Evolutionary conservation across 2,113 vertebrate genomes (phyloP), one percentile per base, ranked within the genome.

Genomic region (Apteryx mantelli): DNA sequence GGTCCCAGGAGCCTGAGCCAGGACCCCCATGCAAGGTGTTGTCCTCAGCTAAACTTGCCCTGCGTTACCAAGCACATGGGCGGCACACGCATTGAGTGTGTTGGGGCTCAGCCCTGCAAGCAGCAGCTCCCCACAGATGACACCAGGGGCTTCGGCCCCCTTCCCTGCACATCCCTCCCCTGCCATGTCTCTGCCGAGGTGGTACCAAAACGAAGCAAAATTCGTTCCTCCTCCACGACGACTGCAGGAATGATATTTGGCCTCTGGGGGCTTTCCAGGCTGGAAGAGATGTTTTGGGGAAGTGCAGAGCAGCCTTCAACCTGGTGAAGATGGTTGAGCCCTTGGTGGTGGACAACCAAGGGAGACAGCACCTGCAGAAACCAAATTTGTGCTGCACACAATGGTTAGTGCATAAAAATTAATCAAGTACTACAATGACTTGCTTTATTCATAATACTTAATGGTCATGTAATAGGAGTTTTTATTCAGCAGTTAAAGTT

Each of bases 401-500:
- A 97, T 84, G 95, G 96, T 96, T 97, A 98, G 98, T 98, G 98
- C 97, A 98, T 98, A 98, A 98, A 98, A 98, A 98, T 98, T 98
- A 98, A 98, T 98, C 98, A 98, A 98, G 98, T 98, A 97, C 98
- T 98, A 98, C 97, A 97, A 97, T 98, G 98, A 98, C 98, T 98
- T 97, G 97, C 97, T 98, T 98, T 98, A 98, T 98, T 98, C 98
- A 98, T 98, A 98, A 98, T 97, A 98, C 95, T 98, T 98, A 98
- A 98, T 98, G 98, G 98, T 98, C 98, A 98, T 98, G 98, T 98
- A 98, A 98, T 98, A 98, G 98, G 98, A 98, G 98, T 98, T 98
- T 98, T 98, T 98, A 98, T 98, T 98, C 98, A 97, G 98, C 98
- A 98, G 98, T 98, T 98, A 98, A 98, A 98, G 98, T 98, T 98